Evolutionary conservation across 2,888 invertebrate species (phyloP).

Genomic region (Andrena bicolor): DNA sequence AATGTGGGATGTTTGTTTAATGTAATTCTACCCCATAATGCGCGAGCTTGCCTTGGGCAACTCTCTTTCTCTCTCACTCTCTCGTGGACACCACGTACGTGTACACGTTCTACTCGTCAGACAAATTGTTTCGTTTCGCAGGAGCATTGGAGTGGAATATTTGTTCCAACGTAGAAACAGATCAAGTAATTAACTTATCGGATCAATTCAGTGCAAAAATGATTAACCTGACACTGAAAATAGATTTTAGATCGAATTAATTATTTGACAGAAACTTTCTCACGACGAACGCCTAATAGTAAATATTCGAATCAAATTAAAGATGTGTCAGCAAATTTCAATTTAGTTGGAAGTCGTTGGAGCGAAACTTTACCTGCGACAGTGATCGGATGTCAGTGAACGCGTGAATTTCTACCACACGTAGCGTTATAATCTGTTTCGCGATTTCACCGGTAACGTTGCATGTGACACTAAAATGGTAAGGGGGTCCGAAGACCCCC

Average conservation of each 20-base stretch:
- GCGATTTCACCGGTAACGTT: too few relatives aligned
- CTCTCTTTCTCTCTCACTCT: background rate
- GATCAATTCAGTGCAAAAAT: background rate
- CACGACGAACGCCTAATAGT: too few relatives aligned
- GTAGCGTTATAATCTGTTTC: too few relatives aligned
- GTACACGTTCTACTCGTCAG: slow-evolving; percentile 10
- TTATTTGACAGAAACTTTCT: too few relatives aligned
- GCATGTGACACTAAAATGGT: too few relatives aligned
- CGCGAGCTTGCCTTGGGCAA: slow-evolving; percentile 83
- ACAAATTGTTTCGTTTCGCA: slow-evolving; percentile 22
- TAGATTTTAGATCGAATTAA: background rate
- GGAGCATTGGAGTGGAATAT: background rate
- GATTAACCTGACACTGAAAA: background rate
- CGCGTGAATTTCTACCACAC: too few relatives aligned
- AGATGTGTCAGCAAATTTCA: too few relatives aligned
- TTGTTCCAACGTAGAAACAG: background rate
- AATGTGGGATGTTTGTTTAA: slow-evolving; percentile 78
- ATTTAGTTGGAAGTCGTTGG: too few relatives aligned
- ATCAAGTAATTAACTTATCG: background rate
- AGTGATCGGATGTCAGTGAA: too few relatives aligned
- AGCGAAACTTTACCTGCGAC: too few relatives aligned
- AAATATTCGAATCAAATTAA: too few relatives aligned
- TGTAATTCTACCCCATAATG: slow-evolving; percentile 85
- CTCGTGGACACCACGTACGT: background rate
- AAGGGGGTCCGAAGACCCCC: too few relatives aligned